Evolutionary conservation across 2,113 vertebrate species (phyloP), one percentile per base, ranked within the genome.

Genomic region (Cephalopterus ornatus): DNA sequence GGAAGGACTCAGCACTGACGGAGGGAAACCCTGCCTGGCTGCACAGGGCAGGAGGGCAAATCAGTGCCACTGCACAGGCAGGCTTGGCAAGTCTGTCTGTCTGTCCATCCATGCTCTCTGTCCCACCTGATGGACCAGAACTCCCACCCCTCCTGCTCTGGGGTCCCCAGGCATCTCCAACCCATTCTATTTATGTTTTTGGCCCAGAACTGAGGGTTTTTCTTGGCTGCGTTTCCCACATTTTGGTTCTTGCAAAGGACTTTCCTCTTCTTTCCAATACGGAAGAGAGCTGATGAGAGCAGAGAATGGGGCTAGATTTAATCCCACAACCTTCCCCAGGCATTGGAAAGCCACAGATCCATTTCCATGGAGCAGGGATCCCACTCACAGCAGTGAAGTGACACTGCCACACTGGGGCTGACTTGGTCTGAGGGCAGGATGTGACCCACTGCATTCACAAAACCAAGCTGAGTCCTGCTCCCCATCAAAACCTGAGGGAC

Each of bases 401-500:
- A n/a, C 59, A 47, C 8, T 50, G 63, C 50, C 83, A 42, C 9
- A 0, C 41, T 76, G 41, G 4, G 24, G 58, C 47, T 78, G 89
- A 35, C 30, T 24, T 28, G 41, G 12, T 23, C 61, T 5, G 53
- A 76, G 80, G 30, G 49, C 66, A 70, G 52, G 33, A 67, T 0
- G 0, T 28, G 23, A 94, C 63, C 50, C 32, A 11, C 14, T 0
- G 2, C 0, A 0, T 18, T 28, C 62, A 84, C 4, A 59, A 88
- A 93, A 28, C 41, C 33, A 49, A 72, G 15, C 18, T 12, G 46
- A 76, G 33, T 18, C 30, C 58, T 23, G 41, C 27, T 63, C 23
- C 39, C 67, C 75, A 32, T 16, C 39, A 37, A 47, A 85, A 52
- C 50, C 16, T 9, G 18, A 70, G 10, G 12, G 23, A 5, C 2